Evolutionary conservation across 2,888 invertebrate species (phyloP).

Genomic region (Catocala sponsa): DNA sequence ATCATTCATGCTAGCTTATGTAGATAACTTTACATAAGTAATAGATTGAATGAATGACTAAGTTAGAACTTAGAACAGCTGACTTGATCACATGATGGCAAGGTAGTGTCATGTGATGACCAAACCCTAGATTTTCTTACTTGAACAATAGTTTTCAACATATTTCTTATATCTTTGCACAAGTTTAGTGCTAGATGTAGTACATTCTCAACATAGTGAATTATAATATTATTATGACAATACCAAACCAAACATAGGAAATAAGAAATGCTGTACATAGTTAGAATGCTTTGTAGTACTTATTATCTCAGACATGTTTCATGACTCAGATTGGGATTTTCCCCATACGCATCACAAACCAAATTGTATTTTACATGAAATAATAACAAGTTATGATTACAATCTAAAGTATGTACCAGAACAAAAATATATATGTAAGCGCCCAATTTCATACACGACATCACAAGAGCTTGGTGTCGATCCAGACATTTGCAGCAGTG

Average conservation of each 20-base stretch:
- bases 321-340: constrained; percentile 23
- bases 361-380: not conserved
- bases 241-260: too few species aligned
- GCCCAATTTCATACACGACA: not conserved
- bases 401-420: not conserved
- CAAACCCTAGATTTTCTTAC: constrained; percentile 14
- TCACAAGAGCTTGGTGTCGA: constrained; percentile 11
- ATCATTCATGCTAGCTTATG: not conserved
- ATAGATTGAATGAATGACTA: not conserved
- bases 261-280: not conserved
- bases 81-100: constrained; percentile 72
- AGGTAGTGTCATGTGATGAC: constrained; percentile 73
- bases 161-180: too few species aligned
- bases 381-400: not conserved
- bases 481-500: constrained; percentile 47
- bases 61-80: constrained; percentile 41
- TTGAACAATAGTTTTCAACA: too few species aligned
- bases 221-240: too few species aligned
- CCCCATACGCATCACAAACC: not conserved
- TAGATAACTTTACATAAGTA: not conserved
- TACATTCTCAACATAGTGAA: too few species aligned
- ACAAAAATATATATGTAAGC: not conserved
- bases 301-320: not conserved
- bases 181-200: too few species aligned
- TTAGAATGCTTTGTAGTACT: not conserved